Conservation (phyloP, 2,797 vertebrate genomes). For the Poliocrania exsul region DNA sequence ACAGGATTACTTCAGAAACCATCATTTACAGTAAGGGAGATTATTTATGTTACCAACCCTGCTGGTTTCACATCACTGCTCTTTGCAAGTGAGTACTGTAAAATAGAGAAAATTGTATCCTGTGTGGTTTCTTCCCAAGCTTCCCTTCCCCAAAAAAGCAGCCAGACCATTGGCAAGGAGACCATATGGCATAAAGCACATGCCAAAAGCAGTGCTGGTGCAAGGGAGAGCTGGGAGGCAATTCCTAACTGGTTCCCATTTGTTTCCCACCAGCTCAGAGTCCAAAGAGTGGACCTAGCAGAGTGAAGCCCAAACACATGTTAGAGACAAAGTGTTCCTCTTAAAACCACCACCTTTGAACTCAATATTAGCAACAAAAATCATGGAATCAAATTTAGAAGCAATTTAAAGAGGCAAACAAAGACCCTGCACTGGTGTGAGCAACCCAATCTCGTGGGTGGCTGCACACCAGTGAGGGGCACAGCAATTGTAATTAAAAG, state of each 20-base stretch:
- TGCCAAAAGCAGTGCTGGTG: neutral
- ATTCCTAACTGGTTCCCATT: neutral
- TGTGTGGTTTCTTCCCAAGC: neutral
- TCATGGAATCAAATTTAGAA: neutral
- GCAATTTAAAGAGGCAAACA: neutral
- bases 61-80: neutral
- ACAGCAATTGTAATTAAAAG: neutral
- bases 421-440: neutral
- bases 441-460: rapidly evolving
- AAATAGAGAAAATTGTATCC: neutral
- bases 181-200: neutral
- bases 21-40: neutral
- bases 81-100: neutral
- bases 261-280: neutral
- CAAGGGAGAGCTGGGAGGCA: neutral
- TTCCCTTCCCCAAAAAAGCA: neutral
- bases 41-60: slow-evolving; percentile 10
- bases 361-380: neutral
- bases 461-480: no score
- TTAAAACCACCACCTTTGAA: neutral
- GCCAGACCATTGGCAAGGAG: rapidly evolving
- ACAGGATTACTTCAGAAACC: slow-evolving; percentile 1
- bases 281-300: neutral
- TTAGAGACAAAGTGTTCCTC: neutral
- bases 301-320: neutral